Conservation (phyloP, 1,140 invertebrate genomes). For the Wiebesia pumilae region DNA sequence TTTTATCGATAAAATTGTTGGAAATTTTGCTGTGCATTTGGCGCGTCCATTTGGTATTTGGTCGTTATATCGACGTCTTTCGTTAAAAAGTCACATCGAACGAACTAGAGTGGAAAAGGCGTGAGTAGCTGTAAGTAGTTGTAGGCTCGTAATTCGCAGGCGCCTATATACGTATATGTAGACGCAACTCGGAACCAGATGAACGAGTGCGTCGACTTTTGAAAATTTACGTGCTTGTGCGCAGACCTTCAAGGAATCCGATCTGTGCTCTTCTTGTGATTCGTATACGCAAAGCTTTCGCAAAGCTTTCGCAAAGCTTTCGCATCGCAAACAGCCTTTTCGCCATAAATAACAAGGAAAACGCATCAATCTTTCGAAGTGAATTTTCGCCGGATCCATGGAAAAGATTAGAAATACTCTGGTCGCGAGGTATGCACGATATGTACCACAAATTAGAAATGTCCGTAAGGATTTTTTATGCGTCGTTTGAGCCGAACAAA, state of each 20-base stretch:
- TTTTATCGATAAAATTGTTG: too few relatives aligned
- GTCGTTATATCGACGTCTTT: too few relatives aligned
- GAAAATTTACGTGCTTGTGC: neutral
- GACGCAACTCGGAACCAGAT: neutral
- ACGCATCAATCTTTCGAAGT: neutral
- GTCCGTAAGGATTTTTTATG: too few relatives aligned
- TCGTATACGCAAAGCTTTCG: neutral
- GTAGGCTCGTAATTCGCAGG: neutral
- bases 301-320: neutral
- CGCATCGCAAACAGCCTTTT: too few relatives aligned
- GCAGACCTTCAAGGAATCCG: neutral
- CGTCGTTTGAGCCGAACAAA: neutral
- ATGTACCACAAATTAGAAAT: neutral
- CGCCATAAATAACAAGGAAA: neutral
- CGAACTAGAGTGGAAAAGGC: neutral
- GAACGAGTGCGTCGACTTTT: neutral
- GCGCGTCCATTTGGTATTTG: too few relatives aligned
- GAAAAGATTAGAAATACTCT: neutral
- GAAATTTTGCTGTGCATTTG: too few relatives aligned
- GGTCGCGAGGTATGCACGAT: neutral
- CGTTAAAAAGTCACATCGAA: neutral
- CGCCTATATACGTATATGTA: neutral
- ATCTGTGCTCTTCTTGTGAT: neutral
- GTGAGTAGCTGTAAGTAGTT: too few relatives aligned
- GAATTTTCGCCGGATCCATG: neutral